These are phyloP conservation scores for Dromius quadrimaculatus DNA, from an alignment of 2,888 invertebrate species.

Conservation along the genomic window DNA sequence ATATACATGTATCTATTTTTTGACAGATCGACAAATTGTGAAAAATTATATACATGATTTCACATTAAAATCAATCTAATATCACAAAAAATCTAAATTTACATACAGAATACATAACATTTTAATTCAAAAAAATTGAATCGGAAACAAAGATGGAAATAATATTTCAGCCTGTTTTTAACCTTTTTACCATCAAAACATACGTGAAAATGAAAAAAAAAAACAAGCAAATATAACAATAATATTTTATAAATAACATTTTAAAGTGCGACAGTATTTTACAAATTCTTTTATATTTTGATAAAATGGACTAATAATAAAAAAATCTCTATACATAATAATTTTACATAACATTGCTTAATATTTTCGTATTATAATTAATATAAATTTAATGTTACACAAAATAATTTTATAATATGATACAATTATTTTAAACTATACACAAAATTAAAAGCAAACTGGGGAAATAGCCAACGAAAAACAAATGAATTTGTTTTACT, in stretches of 20 bases:
- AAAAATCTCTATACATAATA: conserved; percentile 30
- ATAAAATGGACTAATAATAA: background rate
- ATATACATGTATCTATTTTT: conserved; percentile 45
- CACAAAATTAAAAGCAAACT: too few species aligned
- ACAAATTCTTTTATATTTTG: background rate
- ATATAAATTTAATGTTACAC: conserved; percentile 12
- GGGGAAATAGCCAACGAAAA: too few species aligned
- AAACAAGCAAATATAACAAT: background rate
- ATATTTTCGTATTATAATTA: conserved; percentile 17
- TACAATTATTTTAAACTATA: too few species aligned
- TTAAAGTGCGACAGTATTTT: background rate
- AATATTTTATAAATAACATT: background rate
- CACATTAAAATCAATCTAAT: conserved; percentile 40
- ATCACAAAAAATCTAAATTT: conserved; percentile 31
- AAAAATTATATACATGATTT: conserved; percentile 27
- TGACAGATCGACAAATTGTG: conserved; percentile 25
- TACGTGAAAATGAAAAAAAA: background rate
- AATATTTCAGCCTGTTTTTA: conserved; percentile 18
- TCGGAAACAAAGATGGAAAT: background rate
- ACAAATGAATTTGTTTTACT: too few species aligned
- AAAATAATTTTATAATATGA: too few species aligned
- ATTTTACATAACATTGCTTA: conserved; percentile 41
- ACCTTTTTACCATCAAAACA: background rate
- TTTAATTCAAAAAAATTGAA: background rate
- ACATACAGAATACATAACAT: conserved; percentile 15